Percentiles rank a stretch among this genome's conserved stretches.
Conservation (phyloP, 2,888 invertebrate species). For the Drosophila eohydei region DNA sequence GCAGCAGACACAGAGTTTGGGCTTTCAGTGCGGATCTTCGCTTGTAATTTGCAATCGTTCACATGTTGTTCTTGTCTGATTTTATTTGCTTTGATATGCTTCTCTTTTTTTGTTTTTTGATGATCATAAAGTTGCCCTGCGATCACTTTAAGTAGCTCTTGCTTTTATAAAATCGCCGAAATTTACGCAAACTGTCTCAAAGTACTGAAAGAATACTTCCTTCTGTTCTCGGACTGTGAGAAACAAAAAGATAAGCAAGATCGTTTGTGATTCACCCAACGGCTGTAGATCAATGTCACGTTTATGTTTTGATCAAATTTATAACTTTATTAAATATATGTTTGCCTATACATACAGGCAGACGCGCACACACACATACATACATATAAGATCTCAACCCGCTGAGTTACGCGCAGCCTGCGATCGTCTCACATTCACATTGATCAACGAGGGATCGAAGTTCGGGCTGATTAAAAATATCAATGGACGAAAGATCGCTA, state of each 20-base stretch:
- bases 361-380: neutral
- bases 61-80: slow-evolving; percentile 77
- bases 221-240: slow-evolving; percentile 52
- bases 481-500: slow-evolving; percentile 3
- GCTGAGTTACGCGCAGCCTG: slow-evolving; percentile 25
- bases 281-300: slow-evolving; percentile 74
- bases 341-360: slow-evolving; percentile 11
- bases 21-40: slow-evolving; percentile 38
- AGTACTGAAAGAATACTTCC: slow-evolving; percentile 40
- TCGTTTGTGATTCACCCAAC: slow-evolving; percentile 38
- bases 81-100: slow-evolving; percentile 71
- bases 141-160: slow-evolving; percentile 63
- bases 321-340: slow-evolving; percentile 75
- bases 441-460: slow-evolving; percentile 17
- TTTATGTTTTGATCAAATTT: slow-evolving; percentile 71
- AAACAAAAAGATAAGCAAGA: slow-evolving; percentile 53
- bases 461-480: slow-evolving; percentile 12
- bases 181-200: slow-evolving; percentile 65
- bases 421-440: slow-evolving; percentile 24
- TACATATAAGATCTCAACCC: slow-evolving; percentile 12
- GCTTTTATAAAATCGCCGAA: slow-evolving; percentile 66
- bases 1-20: slow-evolving; percentile 15
- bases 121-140: slow-evolving; percentile 66
- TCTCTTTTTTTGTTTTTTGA: slow-evolving; percentile 21
- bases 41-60: slow-evolving; percentile 81